Conservation (phyloP, 2,113 vertebrate species). For the Apistogramma diplotaenia region DNA sequence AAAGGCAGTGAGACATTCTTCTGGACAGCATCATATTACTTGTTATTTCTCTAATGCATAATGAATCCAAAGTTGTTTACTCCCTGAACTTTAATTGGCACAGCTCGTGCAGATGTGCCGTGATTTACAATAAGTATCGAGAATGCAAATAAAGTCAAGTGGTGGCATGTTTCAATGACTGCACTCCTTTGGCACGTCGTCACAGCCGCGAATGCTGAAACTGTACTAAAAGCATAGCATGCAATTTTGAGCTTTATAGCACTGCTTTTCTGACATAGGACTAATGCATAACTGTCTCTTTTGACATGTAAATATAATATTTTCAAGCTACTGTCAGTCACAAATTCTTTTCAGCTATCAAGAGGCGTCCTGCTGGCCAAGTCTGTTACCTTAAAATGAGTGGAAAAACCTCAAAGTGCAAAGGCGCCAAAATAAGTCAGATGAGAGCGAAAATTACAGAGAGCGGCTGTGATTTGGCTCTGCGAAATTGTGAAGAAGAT, state of each 20-base stretch:
- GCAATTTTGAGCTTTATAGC: slow-evolving; percentile 24
- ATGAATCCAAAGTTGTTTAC: slow-evolving; percentile 62
- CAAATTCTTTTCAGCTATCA: slow-evolving; percentile 11
- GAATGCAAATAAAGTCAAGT: slow-evolving; percentile 51
- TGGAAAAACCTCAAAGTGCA: neutral
- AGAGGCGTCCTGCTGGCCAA: neutral
- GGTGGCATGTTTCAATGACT: slow-evolving; percentile 35
- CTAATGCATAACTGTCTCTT: slow-evolving; percentile 22
- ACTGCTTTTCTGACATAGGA: slow-evolving; percentile 6
- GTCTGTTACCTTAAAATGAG: slow-evolving; percentile 10
- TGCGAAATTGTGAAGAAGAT: slow-evolving; percentile 32
- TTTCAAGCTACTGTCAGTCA: slow-evolving; percentile 28
- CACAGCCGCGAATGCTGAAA: slow-evolving; percentile 12
- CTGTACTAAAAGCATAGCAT: slow-evolving; percentile 32
- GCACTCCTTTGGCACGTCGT: slow-evolving; percentile 7
- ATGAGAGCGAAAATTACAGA: slow-evolving; percentile 34
- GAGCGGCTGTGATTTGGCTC: slow-evolving; percentile 28
- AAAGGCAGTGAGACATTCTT: slow-evolving; percentile 40
- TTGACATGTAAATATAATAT: slow-evolving; percentile 28
- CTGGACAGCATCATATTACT: slow-evolving; percentile 50
- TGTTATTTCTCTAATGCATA: slow-evolving; percentile 58
- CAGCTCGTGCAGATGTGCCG: slow-evolving; percentile 44
- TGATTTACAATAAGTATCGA: slow-evolving; percentile 53
- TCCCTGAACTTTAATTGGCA: slow-evolving; percentile 53
- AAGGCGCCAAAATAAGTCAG: neutral